phyloP scores from a whole-genome alignment of 2,797 vertebrate species.

The Leptodactylus fallax region DNA sequence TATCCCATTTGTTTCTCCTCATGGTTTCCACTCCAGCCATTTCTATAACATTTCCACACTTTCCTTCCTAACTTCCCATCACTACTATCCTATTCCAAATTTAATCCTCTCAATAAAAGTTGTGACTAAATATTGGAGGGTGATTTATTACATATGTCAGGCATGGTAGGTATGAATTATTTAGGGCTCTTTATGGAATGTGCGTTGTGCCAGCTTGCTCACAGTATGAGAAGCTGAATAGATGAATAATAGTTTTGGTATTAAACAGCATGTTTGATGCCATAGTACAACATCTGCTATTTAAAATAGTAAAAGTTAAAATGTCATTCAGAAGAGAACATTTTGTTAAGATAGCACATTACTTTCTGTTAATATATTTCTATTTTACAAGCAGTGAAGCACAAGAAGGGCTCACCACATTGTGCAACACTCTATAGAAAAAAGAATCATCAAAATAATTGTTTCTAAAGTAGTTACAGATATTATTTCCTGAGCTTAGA shows the following conservation, averaged over 20 bases:
- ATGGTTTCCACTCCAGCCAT: too few species aligned
- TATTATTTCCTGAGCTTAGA: neutral
- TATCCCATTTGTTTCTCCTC: too few species aligned
- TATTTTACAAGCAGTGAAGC: neutral
- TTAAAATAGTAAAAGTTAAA: conserved; percentile 72
- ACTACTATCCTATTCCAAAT: conserved; percentile 27
- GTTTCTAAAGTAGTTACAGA: neutral
- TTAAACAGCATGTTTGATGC: conserved; percentile 77
- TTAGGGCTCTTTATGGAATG: conserved; percentile 69
- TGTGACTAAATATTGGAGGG: conserved; percentile 39
- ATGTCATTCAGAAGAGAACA: conserved; percentile 49
- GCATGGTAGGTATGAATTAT: conserved; percentile 68
- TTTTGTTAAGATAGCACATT: conserved; percentile 26
- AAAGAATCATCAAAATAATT: too few species aligned
- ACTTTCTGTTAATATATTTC: conserved; percentile 16
- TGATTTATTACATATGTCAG: conserved; percentile 68
- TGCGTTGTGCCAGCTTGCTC: conserved; percentile 72
- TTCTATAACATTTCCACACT: neutral
- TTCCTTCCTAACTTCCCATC: neutral
- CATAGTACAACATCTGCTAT: conserved; percentile 75
- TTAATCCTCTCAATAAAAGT: conserved; percentile 50
- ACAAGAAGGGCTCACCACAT: neutral
- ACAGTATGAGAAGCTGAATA: conserved; percentile 73
- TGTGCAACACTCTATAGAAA: neutral
- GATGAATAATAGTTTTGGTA: conserved; percentile 79